Conservation (phyloP, 2,888 invertebrate species). For the Agonopterix alstromeriana region DNA sequence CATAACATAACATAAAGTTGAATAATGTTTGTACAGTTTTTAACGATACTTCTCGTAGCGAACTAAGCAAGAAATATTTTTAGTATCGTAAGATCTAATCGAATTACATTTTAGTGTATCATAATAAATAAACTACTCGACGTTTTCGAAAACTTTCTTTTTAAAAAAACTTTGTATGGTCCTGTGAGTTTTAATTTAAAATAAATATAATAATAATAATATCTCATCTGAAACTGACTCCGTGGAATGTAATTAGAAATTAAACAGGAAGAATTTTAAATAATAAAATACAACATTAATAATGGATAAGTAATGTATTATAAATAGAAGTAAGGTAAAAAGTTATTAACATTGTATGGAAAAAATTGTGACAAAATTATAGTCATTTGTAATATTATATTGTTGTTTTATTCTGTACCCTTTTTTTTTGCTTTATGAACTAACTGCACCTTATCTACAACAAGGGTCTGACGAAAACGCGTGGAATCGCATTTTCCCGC, state of each 20-base stretch:
- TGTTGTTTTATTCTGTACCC: conserved; percentile 55
- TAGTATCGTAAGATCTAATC: conserved; percentile 74
- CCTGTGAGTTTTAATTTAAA: conserved; percentile 49
- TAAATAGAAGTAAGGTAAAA: conserved; percentile 74
- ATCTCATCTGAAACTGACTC: conserved; percentile 61
- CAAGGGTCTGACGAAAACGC: too few relatives aligned
- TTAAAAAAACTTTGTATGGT: conserved; percentile 45
- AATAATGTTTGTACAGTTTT: conserved; percentile 73
- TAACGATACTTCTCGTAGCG: conserved; percentile 71
- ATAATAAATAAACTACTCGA: conserved; percentile 57
- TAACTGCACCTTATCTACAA: too few relatives aligned
- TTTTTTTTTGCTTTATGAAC: too few relatives aligned
- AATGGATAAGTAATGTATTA: conserved; percentile 74
- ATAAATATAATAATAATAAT: conserved; percentile 27
- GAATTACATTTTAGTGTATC: conserved; percentile 73
- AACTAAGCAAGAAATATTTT: conserved; percentile 72
- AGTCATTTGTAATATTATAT: conserved; percentile 76
- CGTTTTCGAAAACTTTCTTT: conserved; percentile 56
- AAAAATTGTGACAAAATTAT: conserved; percentile 78
- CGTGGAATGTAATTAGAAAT: conserved; percentile 67
- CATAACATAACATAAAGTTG: conserved; percentile 24
- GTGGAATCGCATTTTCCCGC: too few relatives aligned
- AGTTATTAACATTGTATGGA: conserved; percentile 78
- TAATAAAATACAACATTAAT: conserved; percentile 71
- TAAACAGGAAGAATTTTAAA: conserved; percentile 73